Base-by-base conservation (phyloP, 2,797 vertebrate genomes). In the Sciurus carolinensis region DNA sequence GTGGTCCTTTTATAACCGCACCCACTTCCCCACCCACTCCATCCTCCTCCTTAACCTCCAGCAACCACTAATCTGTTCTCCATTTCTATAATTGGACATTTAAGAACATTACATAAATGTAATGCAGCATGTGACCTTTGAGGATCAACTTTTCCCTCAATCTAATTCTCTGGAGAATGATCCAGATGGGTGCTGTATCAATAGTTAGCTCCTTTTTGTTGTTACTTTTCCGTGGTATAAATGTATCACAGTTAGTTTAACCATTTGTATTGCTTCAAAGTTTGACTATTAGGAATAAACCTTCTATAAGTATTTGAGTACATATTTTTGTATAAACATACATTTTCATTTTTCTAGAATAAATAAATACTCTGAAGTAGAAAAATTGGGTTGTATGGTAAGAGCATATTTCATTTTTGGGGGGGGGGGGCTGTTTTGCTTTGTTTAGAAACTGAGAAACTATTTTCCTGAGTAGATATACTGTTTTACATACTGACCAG, bases 281-380 rank as follows among this genome's bases (percentile, higher is more conserved):
- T 69, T 87, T 62, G 76, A 47, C 11, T 76, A 17, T 89, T 72
- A 77, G 14, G n/a, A 76, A 93, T 90, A 82, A 92, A 73, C 5
- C 3, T 82, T 7, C 28, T 59, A 36, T 9, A 59, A 72, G 62
- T 64, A 52, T 59, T 59, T 6, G 44, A 50, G 15, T 82, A 57
- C 33, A 54, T 39, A 62, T 67, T 62, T 73, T n/a, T 77, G 57
- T n/a, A 5, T 86, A 39, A 87, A 42, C 39, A 77, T 33, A 12
- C 59, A 62, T 62, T 62, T 62, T 36, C 10, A 50, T 77, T 36
- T 92, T 18, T 75, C 50, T 84, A 42, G 24, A 26, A 30, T 69
- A 86, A 26, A 30, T 69, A 86, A 93, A 79, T 47, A 36, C 39
- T 64, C 59, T 81, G 44, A 67, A 89, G 18, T 73, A 18, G 28